Base-by-base conservation (phyloP, 1,140 invertebrate genomes). In the Lithobius niger region DNA sequence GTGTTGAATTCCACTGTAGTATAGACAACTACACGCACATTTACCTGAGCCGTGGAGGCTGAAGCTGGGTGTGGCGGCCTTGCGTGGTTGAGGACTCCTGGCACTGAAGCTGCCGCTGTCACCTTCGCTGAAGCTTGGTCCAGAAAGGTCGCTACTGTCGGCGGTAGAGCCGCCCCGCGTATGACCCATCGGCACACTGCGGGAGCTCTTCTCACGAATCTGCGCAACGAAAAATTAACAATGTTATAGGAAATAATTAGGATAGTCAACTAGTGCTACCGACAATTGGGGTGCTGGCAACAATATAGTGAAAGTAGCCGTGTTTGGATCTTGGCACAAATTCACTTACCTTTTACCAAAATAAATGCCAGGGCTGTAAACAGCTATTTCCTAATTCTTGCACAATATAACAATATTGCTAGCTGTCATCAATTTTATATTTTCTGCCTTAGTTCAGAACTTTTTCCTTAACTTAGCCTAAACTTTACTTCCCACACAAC, bases 141-240 rank as follows among this genome's bases (percentile, higher is more conserved):
- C 59, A 18, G 61, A 57, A n/a, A 61, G 60, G 27, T 60, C 61
- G 27, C 61, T 64, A 27, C 56, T 60, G 26, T 66, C 24, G 84
- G 83, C 26, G 83, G 82, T 63, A 82, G 76, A 50, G 78, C 80
- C 57, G 77, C 76, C 68, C 79, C 70, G 55, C 77, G 77, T 69
- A 67, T 70, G 60, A 36, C 79, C 79, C 87, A 90, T 90, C 28
- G 88, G 86, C 55, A 88, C 82, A 53, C 85, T 90, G 62, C 87
- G 79, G 49, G 77, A 80, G 45, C 86, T 92, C 58, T 87, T 78
- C 72, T 93, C 90, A 64, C 88, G 81, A 27, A 94, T 87, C 89
- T 94, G 74, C 59, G 59, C 49, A 62, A 57, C 4, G 15, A 4
- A 55, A 13, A 18, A 55, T 55, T 16, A 48, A 55, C 26, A 6